Percentiles rank a stretch among this genome's conserved stretches.
These are phyloP conservation scores for Muscicapa adusta DNA, from an alignment of 2,113 vertebrate genomes.

Conservation along the genomic window DNA sequence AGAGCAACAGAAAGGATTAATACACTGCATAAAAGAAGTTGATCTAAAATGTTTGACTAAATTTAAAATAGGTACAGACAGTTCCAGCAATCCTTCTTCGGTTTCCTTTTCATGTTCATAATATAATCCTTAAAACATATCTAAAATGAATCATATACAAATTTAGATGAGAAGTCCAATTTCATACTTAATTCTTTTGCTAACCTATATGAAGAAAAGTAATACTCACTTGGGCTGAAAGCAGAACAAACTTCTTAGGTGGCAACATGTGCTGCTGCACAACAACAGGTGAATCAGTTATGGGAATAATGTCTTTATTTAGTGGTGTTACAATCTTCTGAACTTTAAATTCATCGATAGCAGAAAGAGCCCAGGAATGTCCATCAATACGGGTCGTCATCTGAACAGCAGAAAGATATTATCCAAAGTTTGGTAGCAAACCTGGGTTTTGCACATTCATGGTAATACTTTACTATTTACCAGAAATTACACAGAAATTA, in stretches of 20 bases:
- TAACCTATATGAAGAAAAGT: neutral
- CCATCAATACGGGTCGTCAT: constrained; percentile 90
- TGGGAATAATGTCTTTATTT: constrained; percentile 88
- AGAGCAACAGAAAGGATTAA: neutral
- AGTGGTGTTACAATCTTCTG: constrained; percentile 85
- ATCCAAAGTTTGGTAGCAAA: neutral
- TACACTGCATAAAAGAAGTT: neutral
- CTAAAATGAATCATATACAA: neutral
- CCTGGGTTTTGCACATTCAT: neutral
- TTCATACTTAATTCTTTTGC: neutral
- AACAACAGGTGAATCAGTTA: constrained; percentile 91
- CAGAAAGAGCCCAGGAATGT: constrained; percentile 93
- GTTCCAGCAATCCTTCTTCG: neutral
- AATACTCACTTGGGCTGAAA: constrained; percentile 88
- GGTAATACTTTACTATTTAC: neutral
- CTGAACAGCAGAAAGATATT: constrained; percentile 60
- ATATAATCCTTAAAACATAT: neutral
- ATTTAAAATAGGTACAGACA: neutral
- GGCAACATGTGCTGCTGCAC: constrained; percentile 91
- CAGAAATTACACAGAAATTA: neutral
- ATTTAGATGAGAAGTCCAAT: neutral
- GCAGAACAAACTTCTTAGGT: constrained; percentile 90
- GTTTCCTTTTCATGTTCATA: neutral
- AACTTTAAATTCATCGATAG: constrained; percentile 80
- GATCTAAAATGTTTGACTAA: neutral